Conservation (phyloP, 2,113 vertebrate species). For the Pitta sordida region DNA sequence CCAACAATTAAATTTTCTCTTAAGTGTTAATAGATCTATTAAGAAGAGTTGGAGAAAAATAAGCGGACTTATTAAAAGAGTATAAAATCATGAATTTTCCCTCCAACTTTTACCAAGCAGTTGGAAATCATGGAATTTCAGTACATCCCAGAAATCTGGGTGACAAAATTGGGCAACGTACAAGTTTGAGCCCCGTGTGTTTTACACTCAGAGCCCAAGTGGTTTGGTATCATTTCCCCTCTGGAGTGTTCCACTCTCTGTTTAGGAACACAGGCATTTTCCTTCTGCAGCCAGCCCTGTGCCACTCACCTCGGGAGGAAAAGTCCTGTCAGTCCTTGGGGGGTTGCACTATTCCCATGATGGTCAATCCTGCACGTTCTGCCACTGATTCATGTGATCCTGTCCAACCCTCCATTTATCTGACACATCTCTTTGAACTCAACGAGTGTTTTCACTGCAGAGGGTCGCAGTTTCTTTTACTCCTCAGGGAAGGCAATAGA, state of each 20-base stretch:
- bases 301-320: background rate
- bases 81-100: background rate
- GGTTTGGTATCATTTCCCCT: background rate
- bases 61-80: no score
- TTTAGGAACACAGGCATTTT: background rate
- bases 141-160: background rate
- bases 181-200: background rate
- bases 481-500: slow-evolving; percentile 86
- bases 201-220: background rate
- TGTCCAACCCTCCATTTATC: background rate
- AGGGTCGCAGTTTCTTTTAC: slow-evolving; percentile 69
- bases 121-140: background rate
- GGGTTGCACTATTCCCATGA: background rate
- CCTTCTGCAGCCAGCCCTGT: background rate
- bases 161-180: background rate
- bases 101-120: background rate
- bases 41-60: no score
- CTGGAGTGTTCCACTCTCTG: background rate
- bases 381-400: background rate
- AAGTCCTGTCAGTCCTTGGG: background rate
- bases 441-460: background rate
- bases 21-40: background rate
- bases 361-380: background rate
- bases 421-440: background rate
- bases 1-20: background rate